Evolutionary conservation across 2,113 vertebrate genomes (phyloP).

Genomic region (Dipodomys spectabilis): DNA sequence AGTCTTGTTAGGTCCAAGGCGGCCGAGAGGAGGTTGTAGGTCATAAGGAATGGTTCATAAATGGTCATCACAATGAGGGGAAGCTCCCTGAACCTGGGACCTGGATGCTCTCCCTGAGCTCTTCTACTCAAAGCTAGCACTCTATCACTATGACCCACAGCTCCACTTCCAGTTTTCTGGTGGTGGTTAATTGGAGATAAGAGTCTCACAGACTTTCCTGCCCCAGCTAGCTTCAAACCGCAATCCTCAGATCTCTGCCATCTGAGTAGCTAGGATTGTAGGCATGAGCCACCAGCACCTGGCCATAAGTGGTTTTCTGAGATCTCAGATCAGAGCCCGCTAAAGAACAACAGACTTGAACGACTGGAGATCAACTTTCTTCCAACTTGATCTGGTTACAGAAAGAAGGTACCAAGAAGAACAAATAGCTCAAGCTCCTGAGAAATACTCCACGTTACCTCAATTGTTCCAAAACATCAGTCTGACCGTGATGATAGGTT

Average conservation of each 20-base stretch:
- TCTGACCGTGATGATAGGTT: not conserved
- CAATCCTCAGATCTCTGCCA: too few species aligned
- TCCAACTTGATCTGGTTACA: not conserved
- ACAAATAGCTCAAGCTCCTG: not conserved
- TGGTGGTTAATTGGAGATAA: too few species aligned
- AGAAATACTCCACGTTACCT: not conserved
- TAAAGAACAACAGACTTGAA: not conserved
- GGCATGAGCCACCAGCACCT: too few species aligned
- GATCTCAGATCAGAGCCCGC: too few species aligned
- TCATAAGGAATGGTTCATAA: not conserved
- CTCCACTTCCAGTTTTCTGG: not conserved
- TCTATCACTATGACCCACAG: not conserved
- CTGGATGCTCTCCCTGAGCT: too few species aligned
- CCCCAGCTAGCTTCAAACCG: too few species aligned
- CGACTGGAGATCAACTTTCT: not conserved
- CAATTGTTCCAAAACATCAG: not conserved
- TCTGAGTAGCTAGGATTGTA: too few species aligned
- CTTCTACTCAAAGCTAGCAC: too few species aligned
- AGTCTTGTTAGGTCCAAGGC: not conserved
- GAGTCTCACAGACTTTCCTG: too few species aligned
- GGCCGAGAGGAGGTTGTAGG: not conserved
- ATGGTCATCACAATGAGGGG: too few species aligned
- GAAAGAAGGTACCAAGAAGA: not conserved
- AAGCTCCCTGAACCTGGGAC: not conserved
- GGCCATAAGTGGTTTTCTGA: not conserved